Evolutionary conservation across 2,888 invertebrate genomes (phyloP).

Genomic region (Penaeus monodon): DNA sequence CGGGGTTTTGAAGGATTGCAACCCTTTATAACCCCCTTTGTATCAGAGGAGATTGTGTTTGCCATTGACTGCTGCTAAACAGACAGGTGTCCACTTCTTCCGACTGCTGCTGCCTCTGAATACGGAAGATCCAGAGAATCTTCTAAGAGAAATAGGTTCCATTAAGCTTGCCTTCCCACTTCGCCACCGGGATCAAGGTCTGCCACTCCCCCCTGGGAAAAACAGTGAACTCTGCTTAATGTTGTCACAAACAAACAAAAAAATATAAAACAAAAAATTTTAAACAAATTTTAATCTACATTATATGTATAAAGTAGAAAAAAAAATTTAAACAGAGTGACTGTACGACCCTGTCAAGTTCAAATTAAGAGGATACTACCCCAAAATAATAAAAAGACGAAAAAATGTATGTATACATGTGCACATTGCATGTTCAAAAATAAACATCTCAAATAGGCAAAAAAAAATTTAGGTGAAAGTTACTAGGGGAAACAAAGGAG

Average conservation of each 20-base stretch:
- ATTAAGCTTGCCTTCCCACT: constrained; percentile 7
- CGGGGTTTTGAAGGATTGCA: constrained; percentile 40
- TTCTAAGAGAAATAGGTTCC: constrained; percentile 13
- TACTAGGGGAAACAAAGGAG: too few relatives aligned
- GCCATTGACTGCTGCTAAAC: constrained; percentile 48
- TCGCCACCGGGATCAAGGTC: constrained; percentile 57
- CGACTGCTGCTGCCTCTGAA: constrained; percentile 6
- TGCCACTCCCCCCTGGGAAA: constrained; percentile 56
- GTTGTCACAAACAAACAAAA: constrained; percentile 29
- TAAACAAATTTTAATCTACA: background rate
- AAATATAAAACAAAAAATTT: background rate
- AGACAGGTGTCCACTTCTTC: constrained; percentile 47
- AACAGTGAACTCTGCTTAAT: constrained; percentile 63
- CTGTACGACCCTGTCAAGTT: constrained; percentile 44
- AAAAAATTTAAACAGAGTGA: constrained; percentile 57
- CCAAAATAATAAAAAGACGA: too few relatives aligned
- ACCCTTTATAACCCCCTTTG: constrained; percentile 27
- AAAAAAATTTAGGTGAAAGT: too few relatives aligned
- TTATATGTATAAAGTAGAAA: background rate
- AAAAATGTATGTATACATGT: too few relatives aligned
- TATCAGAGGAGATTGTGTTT: constrained; percentile 49
- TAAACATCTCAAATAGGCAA: too few relatives aligned
- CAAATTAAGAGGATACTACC: background rate
- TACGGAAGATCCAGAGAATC: constrained; percentile 11
- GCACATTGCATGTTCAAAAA: too few relatives aligned